Base-by-base conservation (phyloP, 2,797 vertebrate genomes). In the Pipistrellus pipistrellus region DNA sequence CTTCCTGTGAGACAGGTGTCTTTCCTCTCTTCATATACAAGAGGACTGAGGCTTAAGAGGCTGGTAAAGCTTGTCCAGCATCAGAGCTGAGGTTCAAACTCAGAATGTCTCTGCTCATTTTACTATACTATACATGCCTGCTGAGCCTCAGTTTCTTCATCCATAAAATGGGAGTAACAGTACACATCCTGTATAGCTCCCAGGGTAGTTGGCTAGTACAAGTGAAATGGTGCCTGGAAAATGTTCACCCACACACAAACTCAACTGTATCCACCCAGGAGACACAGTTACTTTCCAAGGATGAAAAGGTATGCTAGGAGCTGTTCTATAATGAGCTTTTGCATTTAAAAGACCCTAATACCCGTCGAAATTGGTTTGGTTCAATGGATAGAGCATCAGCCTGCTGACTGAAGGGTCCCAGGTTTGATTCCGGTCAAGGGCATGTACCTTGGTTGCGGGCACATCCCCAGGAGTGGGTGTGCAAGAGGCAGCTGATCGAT, bases 41-140 rank as follows among this genome's bases (percentile, higher is more conserved):
- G 53, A 73, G 27, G 23, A 20, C 46, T 13, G 21, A 46, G 41
- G 30, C 41, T 53, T 14, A 9, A 32, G 30, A 66, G 18, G 38
- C 10, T 6, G 55, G 18, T 12, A 38, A 81, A 83, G 72, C 30
- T 86, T 25, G 55, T 2, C 11, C 27, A 78, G 41, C 21, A 12
- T 35, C 30, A 72, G 35, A 38, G 10, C 62, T 46, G 41, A 38
- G 41, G 25, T 46, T 85, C 46, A 41, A 90, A 87, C 18, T n/a
- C 44, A 64, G 7, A 2, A 10, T 73, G 17, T 30, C 38, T 77
- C 38, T 77, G 38, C 32, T 76, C 7, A 4, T 91, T 71, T 84
- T 5, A n/a, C n/a, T 21, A 6, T 25, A 2, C 23, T 27, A 1
- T 3, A 6, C 15, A 3, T 13, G 1, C 11, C 32, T 2, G 8